These are phyloP conservation scores for Holothuria leucospilota DNA, from an alignment of 53 echinoderm and acorn worm species.

Conservation along the genomic window DNA sequence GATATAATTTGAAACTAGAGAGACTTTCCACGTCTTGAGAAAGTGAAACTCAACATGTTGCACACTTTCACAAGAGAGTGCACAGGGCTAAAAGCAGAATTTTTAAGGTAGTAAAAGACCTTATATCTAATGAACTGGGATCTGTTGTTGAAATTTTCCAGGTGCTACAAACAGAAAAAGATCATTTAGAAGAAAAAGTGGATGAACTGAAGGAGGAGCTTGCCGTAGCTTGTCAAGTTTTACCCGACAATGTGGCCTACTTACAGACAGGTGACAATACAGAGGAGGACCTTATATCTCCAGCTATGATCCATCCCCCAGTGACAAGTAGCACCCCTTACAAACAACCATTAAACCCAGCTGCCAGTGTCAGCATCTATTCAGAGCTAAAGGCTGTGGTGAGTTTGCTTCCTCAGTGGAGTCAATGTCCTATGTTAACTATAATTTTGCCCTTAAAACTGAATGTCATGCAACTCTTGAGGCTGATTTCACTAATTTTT, in stretches of 20 bases:
- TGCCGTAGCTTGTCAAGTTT: slow-evolving; percentile 37
- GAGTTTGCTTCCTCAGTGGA: background rate
- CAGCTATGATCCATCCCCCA: slow-evolving; percentile 35
- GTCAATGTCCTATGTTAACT: too few relatives aligned
- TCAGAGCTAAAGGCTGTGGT: slow-evolving; percentile 44
- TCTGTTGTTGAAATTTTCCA: background rate
- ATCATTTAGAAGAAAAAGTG: slow-evolving; percentile 71
- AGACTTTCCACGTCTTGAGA: too few relatives aligned
- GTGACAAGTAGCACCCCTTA: slow-evolving; percentile 48
- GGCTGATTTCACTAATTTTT: too few relatives aligned
- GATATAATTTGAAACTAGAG: too few relatives aligned
- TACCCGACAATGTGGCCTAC: slow-evolving; percentile 21
- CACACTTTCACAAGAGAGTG: too few relatives aligned
- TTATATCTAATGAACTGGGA: too few relatives aligned
- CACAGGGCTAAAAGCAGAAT: too few relatives aligned
- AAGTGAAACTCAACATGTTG: too few relatives aligned
- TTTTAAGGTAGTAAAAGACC: too few relatives aligned
- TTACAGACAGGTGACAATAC: slow-evolving; percentile 27
- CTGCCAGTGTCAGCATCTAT: slow-evolving; percentile 18
- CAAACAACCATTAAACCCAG: slow-evolving; percentile 9
- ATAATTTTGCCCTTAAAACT: too few relatives aligned
- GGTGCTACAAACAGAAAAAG: slow-evolving; percentile 76
- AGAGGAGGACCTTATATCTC: slow-evolving; percentile 23
- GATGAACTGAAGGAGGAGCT: slow-evolving; percentile 75
- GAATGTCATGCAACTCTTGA: too few relatives aligned